phyloP scores from a whole-genome alignment of 2,113 vertebrate genomes.

The Sorex fumeus region DNA sequence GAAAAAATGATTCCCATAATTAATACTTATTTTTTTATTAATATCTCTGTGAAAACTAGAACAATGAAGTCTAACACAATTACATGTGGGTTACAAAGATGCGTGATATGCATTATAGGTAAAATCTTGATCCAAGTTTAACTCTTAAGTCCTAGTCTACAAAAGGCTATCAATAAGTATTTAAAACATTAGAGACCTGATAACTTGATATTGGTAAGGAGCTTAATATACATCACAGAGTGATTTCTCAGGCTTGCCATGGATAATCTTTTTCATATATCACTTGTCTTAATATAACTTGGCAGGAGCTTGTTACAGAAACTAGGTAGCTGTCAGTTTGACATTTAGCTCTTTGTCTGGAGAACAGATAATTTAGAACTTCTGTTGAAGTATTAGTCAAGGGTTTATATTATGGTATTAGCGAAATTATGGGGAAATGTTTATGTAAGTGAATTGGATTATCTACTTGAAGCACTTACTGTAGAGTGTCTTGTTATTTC shows the following conservation, averaged over 20 bases:
- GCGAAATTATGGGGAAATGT: slow-evolving; percentile 26
- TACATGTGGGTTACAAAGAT: slow-evolving; percentile 25
- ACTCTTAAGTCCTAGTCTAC: neutral
- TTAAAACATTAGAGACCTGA: slow-evolving; percentile 2
- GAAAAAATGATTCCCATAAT: neutral
- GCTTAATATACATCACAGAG: neutral
- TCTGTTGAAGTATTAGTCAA: neutral
- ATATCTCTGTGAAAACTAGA: neutral
- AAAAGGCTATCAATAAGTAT: neutral
- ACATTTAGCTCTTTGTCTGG: slow-evolving; percentile 24
- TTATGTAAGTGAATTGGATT: slow-evolving; percentile 23
- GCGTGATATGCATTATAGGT: neutral
- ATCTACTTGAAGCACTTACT: neutral
- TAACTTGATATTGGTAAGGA: neutral
- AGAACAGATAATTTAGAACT: slow-evolving; percentile 1
- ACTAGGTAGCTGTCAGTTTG: neutral
- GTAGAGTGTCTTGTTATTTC: neutral
- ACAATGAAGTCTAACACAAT: neutral
- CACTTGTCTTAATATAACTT: neutral
- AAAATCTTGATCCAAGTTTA: neutral
- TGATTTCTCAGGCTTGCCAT: neutral
- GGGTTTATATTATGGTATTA: slow-evolving; percentile 50
- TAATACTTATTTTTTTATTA: slow-evolving; percentile 10
- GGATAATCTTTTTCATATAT: slow-evolving; percentile 44
- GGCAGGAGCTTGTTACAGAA: slow-evolving; percentile 37